phyloP scores from a whole-genome alignment of 2,888 invertebrate genomes.

The Chromoteleia sp. region DNA sequence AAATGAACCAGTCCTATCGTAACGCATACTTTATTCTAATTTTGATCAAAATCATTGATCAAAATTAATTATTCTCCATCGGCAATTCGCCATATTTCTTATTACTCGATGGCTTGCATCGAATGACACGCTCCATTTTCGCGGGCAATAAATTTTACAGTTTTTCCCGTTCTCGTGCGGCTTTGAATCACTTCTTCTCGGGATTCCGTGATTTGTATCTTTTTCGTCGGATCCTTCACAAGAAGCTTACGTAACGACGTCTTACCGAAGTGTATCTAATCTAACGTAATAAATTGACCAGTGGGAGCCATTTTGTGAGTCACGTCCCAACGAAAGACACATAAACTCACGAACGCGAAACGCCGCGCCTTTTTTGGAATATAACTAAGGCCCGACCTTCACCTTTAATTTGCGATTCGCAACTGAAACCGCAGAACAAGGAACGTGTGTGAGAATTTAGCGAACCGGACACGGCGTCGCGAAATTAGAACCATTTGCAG shows the following conservation, averaged over 20 bases:
- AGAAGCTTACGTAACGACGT: slow-evolving; percentile 12
- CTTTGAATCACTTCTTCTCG: slow-evolving; percentile 11
- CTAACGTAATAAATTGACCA: slow-evolving; percentile 30
- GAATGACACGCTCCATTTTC: neutral
- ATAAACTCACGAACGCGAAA: slow-evolving; percentile 27
- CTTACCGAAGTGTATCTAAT: slow-evolving; percentile 22
- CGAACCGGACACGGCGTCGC: neutral
- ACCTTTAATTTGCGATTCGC: slow-evolving; percentile 45
- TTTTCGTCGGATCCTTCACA: slow-evolving; percentile 18
- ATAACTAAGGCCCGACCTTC: slow-evolving; percentile 32
- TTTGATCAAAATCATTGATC: too few relatives aligned
- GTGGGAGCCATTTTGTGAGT: slow-evolving; percentile 26
- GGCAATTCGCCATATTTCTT: too few relatives aligned
- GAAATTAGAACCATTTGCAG: slow-evolving; percentile 27
- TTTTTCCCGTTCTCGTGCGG: slow-evolving; percentile 2
- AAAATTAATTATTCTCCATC: too few relatives aligned
- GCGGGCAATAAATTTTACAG: neutral
- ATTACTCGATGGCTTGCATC: too few relatives aligned
- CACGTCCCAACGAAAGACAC: slow-evolving; percentile 18
- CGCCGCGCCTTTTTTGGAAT: slow-evolving; percentile 49
- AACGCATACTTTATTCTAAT: too few relatives aligned
- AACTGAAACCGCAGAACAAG: slow-evolving; percentile 4
- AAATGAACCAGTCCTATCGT: too few relatives aligned
- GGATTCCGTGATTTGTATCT: slow-evolving; percentile 39
- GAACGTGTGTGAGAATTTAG: neutral